Conservation (phyloP, 2,797 vertebrate genomes). For the Lerista edwardsae region DNA sequence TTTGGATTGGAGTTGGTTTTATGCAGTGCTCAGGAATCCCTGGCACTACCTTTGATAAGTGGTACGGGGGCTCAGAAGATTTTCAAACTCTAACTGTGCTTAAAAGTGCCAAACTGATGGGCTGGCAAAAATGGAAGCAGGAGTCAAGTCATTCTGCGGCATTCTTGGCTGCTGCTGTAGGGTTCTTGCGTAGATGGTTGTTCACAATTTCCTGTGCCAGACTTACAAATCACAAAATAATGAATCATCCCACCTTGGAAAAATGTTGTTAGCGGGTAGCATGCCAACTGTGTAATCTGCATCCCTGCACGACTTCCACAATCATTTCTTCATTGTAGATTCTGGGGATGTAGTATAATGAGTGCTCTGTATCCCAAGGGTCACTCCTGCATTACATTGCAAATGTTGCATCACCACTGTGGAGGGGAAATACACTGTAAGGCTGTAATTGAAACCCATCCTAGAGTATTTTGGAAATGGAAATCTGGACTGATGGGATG, state of each 20-base stretch:
- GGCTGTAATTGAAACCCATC: neutral
- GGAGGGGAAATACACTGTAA: neutral
- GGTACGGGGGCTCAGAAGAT: neutral
- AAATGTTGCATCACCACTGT: neutral
- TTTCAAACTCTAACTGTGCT: neutral
- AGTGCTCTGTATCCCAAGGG: neutral
- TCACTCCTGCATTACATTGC: neutral
- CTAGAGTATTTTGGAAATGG: neutral
- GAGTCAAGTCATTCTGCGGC: neutral
- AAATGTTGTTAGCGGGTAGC: neutral
- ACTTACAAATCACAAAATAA: neutral
- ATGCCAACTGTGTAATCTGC: neutral
- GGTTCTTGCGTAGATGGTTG: neutral
- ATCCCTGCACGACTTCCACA: neutral
- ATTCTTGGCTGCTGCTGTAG: neutral
- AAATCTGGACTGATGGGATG: neutral
- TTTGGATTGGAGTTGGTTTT: neutral
- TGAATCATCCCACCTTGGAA: neutral
- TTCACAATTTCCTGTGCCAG: neutral
- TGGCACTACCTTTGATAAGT: neutral
- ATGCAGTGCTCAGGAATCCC: neutral
- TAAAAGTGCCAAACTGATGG: neutral
- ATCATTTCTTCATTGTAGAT: neutral
- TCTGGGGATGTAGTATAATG: neutral
- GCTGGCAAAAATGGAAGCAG: neutral